A percentile compares a stretch with the other conserved stretches of the same genome.
These are phyloP conservation scores for Oxycera nigricornis DNA, from an alignment of 2,888 invertebrate genomes.

Conservation along the genomic window DNA sequence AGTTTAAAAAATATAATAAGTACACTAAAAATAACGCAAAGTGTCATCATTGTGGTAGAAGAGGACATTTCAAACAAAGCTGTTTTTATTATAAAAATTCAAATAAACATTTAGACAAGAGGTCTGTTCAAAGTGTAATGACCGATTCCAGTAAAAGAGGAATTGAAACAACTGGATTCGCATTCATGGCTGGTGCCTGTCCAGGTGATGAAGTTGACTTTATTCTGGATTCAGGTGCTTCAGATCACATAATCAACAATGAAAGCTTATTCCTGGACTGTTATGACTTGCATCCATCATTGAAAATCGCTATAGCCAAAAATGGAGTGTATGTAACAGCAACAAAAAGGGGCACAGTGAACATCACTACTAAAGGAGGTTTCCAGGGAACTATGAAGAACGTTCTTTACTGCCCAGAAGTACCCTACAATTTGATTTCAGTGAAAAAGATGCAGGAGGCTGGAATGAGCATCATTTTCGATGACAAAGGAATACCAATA, in stretches of 20 bases:
- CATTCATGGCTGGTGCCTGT: too few relatives aligned
- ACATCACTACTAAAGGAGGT: constrained; percentile 51
- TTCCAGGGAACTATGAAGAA: constrained; percentile 43
- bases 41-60: not conserved
- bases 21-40: too few relatives aligned
- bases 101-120: too few relatives aligned
- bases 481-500: constrained; percentile 49
- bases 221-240: constrained; percentile 38
- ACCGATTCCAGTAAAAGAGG: too few relatives aligned
- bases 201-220: too few relatives aligned
- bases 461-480: constrained; percentile 52
- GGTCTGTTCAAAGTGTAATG: too few relatives aligned
- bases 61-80: not conserved
- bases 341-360: constrained; percentile 52
- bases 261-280: constrained; percentile 41
- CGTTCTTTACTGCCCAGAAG: constrained; percentile 52
- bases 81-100: not conserved
- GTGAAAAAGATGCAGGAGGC: constrained; percentile 50
- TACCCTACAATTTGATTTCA: constrained; percentile 53
- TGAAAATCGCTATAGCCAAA: constrained; percentile 53
- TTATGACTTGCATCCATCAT: constrained; percentile 45
- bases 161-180: too few relatives aligned
- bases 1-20: too few relatives aligned
- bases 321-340: constrained; percentile 51
- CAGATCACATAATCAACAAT: constrained; percentile 48